Conservation (phyloP, 2,797 vertebrate species). For the Semotilus atromaculatus region DNA sequence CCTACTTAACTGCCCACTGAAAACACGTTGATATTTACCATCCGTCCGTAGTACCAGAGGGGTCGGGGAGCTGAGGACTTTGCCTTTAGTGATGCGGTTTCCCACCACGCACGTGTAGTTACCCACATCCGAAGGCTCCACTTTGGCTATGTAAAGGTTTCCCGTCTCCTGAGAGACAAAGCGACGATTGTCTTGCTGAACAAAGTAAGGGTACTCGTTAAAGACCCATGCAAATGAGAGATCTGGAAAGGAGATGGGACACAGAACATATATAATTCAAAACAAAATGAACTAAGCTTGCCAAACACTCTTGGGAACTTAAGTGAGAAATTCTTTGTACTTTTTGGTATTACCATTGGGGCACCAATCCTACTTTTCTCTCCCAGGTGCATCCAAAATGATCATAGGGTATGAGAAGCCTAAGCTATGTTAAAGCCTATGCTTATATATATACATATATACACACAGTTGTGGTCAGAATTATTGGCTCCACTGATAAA, state of each 20-base stretch:
- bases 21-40: conserved; percentile 74
- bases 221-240: conserved; percentile 92
- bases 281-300: background rate
- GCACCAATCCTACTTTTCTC: background rate
- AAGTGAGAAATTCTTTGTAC: background rate
- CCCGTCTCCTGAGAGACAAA: conserved; percentile 96
- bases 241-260: conserved; percentile 74
- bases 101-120: conserved; percentile 94
- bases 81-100: conserved; percentile 82
- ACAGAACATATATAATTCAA: conserved; percentile 26
- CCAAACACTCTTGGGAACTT: background rate
- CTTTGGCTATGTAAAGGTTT: conserved; percentile 94
- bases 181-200: conserved; percentile 92
- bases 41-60: conserved; percentile 91
- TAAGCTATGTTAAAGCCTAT: background rate
- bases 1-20: background rate
- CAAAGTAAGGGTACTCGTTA: conserved; percentile 92
- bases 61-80: conserved; percentile 88
- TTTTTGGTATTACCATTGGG: background rate
- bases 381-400: background rate
- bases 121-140: conserved; percentile 91
- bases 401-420: background rate
- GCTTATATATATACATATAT: no score
- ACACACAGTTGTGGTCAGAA: no score
- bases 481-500: no score